Evolutionary conservation across 2,797 vertebrate species (phyloP).

Genomic region (Rhyacichthys aspro): DNA sequence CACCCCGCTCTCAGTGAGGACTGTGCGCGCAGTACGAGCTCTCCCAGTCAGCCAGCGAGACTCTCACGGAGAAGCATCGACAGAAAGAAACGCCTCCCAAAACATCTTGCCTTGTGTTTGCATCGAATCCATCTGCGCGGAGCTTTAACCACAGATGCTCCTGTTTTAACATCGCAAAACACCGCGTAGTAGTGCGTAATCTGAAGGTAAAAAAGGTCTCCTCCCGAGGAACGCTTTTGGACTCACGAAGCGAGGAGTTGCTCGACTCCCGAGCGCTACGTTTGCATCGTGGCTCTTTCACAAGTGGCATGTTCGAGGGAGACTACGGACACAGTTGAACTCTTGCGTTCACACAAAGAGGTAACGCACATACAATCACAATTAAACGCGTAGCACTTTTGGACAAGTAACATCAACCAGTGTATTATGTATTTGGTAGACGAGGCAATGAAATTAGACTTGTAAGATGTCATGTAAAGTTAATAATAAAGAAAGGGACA

Average conservation of each 20-base stretch:
- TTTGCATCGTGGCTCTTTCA: conserved; percentile 75
- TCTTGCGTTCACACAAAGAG: conserved; percentile 79
- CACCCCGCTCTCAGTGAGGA: conserved; percentile 48
- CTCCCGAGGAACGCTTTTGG: neutral
- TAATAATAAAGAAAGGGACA: too few species aligned
- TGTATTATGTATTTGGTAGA: neutral
- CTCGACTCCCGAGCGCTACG: conserved; percentile 39
- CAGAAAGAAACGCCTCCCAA: conserved; percentile 9
- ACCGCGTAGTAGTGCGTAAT: neutral
- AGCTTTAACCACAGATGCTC: neutral
- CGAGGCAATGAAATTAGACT: too few species aligned
- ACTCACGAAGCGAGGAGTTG: conserved; percentile 34
- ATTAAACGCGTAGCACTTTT: neutral
- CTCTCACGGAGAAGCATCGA: neutral
- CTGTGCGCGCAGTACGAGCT: neutral
- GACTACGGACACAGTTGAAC: conserved; percentile 68
- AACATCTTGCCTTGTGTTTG: conserved; percentile 7
- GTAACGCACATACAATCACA: conserved; percentile 37
- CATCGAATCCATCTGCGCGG: neutral
- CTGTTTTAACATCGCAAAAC: too few species aligned
- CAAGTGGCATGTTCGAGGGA: conserved; percentile 75
- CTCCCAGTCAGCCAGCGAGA: neutral
- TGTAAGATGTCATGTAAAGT: too few species aligned
- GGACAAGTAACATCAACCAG: too few species aligned
- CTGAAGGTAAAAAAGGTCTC: neutral